Percentiles rank a stretch among this genome's conserved stretches.
Conservation (phyloP, 1,140 invertebrate species). For the Micrasema longulum region DNA sequence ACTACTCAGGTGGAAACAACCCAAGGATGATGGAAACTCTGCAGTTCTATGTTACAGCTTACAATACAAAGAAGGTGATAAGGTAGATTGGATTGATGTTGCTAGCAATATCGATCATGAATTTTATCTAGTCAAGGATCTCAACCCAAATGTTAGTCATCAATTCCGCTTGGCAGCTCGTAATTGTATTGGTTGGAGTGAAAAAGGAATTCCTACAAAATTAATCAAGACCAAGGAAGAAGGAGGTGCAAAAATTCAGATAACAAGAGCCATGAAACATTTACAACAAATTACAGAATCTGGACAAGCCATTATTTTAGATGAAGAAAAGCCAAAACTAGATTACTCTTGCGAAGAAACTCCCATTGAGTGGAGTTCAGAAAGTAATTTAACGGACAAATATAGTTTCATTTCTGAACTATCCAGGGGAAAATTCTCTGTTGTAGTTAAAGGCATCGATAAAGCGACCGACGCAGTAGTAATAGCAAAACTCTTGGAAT, state of each 20-base stretch:
- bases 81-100: slow-evolving; percentile 87
- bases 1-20: slow-evolving; percentile 89
- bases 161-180: slow-evolving; percentile 89
- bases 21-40: slow-evolving; percentile 85
- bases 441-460: slow-evolving; percentile 86
- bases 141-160: slow-evolving; percentile 84
- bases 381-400: slow-evolving; percentile 75
- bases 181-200: slow-evolving; percentile 95
- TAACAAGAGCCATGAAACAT: slow-evolving; percentile 85
- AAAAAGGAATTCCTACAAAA: slow-evolving; percentile 80
- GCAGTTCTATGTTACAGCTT: slow-evolving; percentile 86
- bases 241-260: slow-evolving; percentile 77
- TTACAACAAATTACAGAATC: slow-evolving; percentile 86
- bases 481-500: slow-evolving; percentile 84
- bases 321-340: slow-evolving; percentile 72
- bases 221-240: slow-evolving; percentile 75
- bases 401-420: slow-evolving; percentile 89
- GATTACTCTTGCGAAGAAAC: slow-evolving; percentile 82
- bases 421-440: slow-evolving; percentile 85
- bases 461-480: slow-evolving; percentile 78
- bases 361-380: slow-evolving; percentile 79
- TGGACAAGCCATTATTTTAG: slow-evolving; percentile 76
- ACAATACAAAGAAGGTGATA: slow-evolving; percentile 82
- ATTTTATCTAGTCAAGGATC: slow-evolving; percentile 85
- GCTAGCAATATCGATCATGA: slow-evolving; percentile 94